Base-by-base conservation (phyloP, 2,888 invertebrate species). In the Sarcophaga rosellei region DNA sequence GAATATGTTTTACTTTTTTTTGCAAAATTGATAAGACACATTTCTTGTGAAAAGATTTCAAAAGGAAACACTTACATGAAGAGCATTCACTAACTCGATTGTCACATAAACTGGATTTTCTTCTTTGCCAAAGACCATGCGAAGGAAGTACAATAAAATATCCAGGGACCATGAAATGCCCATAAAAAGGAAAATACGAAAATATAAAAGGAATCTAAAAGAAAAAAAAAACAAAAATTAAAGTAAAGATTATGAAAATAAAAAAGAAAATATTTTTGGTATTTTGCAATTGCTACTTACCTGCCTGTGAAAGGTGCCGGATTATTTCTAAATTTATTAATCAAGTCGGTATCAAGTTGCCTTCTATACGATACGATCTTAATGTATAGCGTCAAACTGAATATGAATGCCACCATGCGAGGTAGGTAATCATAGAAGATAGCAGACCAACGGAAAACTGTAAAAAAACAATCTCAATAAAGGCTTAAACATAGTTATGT, bases 371-470 rank as follows among this genome's bases (percentile, higher is more conserved):
- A 2, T n/a, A 72, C 72, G 53, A 79, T 79, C 63, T 44, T 53
- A 20, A 78, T 68, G 23, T 79, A 86, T n/a, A 80, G 47, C 0
- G 47, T 66, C 0, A 86, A 21, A 73, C 82, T 63, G 44, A 57
- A 82, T 11, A 77, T 35, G 15, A 86, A 59, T 15, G 73, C 83
- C 15, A 77, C 4, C 0, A 73, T 68, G n/a, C 76, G 62, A 4
- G 86, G 86, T 74, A 76, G 23, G 62, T 80, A 80, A 1, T 73
- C 73, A 8, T 86, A 86, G 6, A 86, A 63, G 1, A 75, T 17
- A 20, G 86, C 82, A 1, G 86, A 83, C 86, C 86, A 83, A 59
- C 83, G 72, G 10, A 21, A 10, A 3, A 82, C 86, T 86, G 10
- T 0, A 76, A 75, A 35, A 69, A 66, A 35, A 35, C 35, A 35